phyloP scores from a whole-genome alignment of 2,888 invertebrate species.

The Lepidochitona cinerea region DNA sequence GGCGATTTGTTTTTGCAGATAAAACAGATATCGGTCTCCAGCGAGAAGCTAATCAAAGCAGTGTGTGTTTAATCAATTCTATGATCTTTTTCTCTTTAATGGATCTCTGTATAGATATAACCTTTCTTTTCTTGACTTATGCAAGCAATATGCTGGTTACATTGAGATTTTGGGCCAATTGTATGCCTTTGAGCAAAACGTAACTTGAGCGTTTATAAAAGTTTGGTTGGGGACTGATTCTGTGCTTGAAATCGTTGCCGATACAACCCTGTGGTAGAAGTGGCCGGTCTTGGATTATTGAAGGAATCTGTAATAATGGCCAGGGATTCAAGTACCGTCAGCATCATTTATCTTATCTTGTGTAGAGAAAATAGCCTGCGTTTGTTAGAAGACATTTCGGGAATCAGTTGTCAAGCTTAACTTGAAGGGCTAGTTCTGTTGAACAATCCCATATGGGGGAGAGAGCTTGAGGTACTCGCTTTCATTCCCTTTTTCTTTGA shows the following conservation, averaged over 20 bases:
- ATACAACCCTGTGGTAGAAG: neutral
- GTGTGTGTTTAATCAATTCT: too few species aligned
- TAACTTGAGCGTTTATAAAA: too few species aligned
- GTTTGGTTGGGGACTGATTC: too few species aligned
- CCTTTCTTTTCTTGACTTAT: too few species aligned
- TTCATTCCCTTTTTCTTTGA: neutral
- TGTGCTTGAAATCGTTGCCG: neutral
- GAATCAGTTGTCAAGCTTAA: neutral
- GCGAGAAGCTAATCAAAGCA: neutral
- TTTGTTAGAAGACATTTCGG: neutral
- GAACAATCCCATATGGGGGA: neutral
- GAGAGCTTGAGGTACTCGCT: neutral
- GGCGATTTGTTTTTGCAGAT: neutral
- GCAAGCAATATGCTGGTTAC: too few species aligned
- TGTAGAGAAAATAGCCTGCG: neutral
- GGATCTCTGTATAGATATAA: too few species aligned
- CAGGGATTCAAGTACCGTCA: neutral
- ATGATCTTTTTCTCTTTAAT: too few species aligned
- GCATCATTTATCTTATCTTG: constrained; percentile 3
- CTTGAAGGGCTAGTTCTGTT: neutral
- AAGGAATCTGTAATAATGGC: constrained; percentile 3
- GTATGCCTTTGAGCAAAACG: too few species aligned
- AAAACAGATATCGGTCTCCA: neutral
- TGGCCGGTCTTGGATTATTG: neutral
- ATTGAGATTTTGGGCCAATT: too few species aligned